Conservation (phyloP, 2,888 invertebrate genomes). For the Heliconius ismenius region DNA sequence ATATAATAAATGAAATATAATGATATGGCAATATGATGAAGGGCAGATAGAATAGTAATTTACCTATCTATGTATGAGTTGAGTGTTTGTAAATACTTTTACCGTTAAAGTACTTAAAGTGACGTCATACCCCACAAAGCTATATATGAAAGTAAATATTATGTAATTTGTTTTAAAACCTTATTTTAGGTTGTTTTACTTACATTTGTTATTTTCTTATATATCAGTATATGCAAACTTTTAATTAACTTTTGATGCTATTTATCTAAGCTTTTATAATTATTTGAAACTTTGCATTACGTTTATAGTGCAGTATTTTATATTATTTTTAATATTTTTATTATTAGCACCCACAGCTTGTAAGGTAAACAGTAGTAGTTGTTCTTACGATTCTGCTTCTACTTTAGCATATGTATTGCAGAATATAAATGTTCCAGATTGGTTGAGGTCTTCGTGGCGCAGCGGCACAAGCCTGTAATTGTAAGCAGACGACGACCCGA, state of each 20-base stretch:
- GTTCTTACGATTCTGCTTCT: too few species aligned
- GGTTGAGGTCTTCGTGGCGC: too few species aligned
- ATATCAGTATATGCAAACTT: too few species aligned
- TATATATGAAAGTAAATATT: background rate
- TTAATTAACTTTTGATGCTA: too few species aligned
- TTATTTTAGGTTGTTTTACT: background rate
- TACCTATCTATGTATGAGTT: background rate
- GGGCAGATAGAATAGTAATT: background rate
- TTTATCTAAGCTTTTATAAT: background rate
- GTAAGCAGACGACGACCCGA: too few species aligned
- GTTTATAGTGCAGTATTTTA: background rate
- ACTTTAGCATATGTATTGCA: too few species aligned
- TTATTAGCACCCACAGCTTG: too few species aligned
- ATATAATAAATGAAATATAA: too few species aligned
- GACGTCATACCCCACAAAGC: background rate
- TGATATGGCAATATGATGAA: background rate
- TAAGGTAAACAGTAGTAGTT: too few species aligned
- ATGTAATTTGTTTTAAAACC: background rate
- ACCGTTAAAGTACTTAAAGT: background rate
- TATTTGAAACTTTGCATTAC: background rate
- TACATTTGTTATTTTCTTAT: background rate
- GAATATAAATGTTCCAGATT: too few species aligned
- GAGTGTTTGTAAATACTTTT: conserved; percentile 7
- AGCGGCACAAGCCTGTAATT: too few species aligned
- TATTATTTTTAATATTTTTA: too few species aligned